Evolutionary conservation across 2,797 vertebrate genomes (phyloP).

Genomic region (Falco novaeseelandiae): DNA sequence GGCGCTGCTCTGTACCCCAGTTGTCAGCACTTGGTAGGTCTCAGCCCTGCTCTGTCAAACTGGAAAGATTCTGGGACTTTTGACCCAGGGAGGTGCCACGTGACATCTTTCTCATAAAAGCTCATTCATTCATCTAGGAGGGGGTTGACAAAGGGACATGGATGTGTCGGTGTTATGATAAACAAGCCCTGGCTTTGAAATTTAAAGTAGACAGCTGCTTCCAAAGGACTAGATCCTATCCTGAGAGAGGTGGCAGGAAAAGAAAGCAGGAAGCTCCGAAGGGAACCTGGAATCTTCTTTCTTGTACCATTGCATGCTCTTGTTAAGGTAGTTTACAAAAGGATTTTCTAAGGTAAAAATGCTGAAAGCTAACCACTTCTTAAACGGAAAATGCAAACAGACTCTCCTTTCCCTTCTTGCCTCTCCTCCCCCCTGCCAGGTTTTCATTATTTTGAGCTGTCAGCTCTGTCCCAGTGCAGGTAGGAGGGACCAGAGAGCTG

Average conservation of each 20-base stretch:
- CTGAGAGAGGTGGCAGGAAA: background rate
- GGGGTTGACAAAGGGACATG: background rate
- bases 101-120: background rate
- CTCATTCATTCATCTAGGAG: background rate
- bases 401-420: background rate
- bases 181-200: constrained; percentile 12
- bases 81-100: background rate
- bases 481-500: background rate
- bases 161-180: background rate
- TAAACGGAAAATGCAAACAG: background rate
- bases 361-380: background rate
- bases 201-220: background rate
- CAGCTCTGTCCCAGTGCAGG: background rate
- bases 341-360: background rate
- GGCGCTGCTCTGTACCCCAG: accelerated
- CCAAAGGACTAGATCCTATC: background rate
- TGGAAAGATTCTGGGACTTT: background rate
- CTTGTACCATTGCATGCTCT: background rate
- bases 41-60: background rate
- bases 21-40: background rate
- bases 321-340: background rate
- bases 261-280: background rate
- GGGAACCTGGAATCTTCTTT: background rate
- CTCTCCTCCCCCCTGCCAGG: background rate
- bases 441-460: background rate